phyloP scores from a whole-genome alignment of 2,888 invertebrate species.

The Ophion ventricosus region DNA sequence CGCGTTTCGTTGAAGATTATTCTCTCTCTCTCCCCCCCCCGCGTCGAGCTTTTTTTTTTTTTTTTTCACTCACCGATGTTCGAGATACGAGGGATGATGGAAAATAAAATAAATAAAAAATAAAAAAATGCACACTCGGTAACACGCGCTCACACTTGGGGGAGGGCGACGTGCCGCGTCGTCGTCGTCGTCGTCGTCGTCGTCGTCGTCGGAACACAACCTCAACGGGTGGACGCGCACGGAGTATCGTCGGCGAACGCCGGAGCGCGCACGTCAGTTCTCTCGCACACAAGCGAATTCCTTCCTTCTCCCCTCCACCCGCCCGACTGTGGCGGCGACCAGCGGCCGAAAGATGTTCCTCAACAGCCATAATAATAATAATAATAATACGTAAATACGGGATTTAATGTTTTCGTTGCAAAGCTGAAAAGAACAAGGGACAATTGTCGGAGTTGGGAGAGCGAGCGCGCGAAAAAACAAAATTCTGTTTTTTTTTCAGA shows the following conservation, averaged over 20 bases:
- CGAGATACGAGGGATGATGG: not conserved
- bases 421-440: too few relatives aligned
- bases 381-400: not conserved
- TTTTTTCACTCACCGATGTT: not conserved
- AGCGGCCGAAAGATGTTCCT: not conserved
- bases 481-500: not conserved
- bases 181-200: not conserved
- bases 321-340: not conserved
- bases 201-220: not conserved
- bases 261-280: not conserved
- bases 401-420: too few relatives aligned
- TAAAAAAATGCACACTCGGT: slow-evolving; percentile 1
- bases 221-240: slow-evolving; percentile 30
- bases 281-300: not conserved
- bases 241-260: slow-evolving; percentile 9
- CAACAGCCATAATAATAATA: not conserved
- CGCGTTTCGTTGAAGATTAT: too few relatives aligned
- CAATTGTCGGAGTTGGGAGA: too few relatives aligned
- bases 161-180: slow-evolving; percentile 4
- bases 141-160: not conserved
- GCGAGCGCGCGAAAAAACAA: not conserved
- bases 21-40: too few relatives aligned
- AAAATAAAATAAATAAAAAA: not conserved
- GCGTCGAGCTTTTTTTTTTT: too few relatives aligned
- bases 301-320: not conserved